Evolutionary conservation across 1,140 invertebrate species (phyloP), one percentile per base, ranked within the genome.

Genomic region (Caerostris extrusa): DNA sequence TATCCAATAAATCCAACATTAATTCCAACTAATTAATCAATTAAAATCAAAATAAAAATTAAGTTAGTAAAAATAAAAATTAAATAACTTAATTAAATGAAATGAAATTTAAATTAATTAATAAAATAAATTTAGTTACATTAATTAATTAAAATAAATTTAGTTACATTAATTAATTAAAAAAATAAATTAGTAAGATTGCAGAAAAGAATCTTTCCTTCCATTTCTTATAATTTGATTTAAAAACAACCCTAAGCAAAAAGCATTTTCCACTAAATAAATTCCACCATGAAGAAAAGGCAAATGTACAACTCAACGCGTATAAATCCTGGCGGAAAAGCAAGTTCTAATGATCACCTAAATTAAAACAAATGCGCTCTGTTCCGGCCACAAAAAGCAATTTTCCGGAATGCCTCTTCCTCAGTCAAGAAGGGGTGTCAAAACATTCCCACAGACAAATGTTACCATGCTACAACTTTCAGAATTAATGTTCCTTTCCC

Each of bases 401-500:
- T 77, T 77, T 77, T 77, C 34, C 71, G 50, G 34, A 77, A 77
- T 77, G 19, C 71, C 12, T 53, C 50, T 50, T 34, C 14, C 7
- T 4, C 10, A 77, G 19, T 12, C 34, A 12, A 77, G 34, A 10
- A 77, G 34, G 50, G 71, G 71, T 50, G 71, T 77, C 71, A 77
- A 77, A 77, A 77, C 34, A 77, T 34, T 77, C 71, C 19, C 34
- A 77, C 71, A 77, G 50, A 50, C 71, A 77, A 77, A 77, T 77
- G 12, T 5, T 8, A 34, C 10, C 71, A 5, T 7, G 34, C 12
- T 5, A 10, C 6, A 12, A 3, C 34, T 10, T 12, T 34, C 12
- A 53, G 34, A 77, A 77, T 77, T 77, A 77, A 77, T 77, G 71
- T 77, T 77, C 71, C 61, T 77, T 53, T 77, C 50, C 19, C 71